Evolutionary conservation across 1,140 invertebrate genomes (phyloP), one percentile per base, ranked within the genome.

Genomic region (Drosophila albomicans): DNA sequence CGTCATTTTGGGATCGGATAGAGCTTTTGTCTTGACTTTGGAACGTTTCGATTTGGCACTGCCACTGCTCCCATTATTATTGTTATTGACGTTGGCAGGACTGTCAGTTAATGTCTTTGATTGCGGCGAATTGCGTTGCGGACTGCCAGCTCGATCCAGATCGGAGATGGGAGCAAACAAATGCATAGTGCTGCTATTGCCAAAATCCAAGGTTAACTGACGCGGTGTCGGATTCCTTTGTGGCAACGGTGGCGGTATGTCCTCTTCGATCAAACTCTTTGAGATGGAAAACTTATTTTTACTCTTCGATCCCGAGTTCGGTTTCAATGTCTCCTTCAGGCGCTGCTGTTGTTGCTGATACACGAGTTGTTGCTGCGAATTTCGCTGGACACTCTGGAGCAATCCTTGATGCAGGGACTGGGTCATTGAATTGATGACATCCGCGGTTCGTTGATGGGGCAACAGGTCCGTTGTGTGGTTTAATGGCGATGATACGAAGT

Each of bases 201-300:
- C 79, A 30, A 81, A 56, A 45, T 89, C 85, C 61, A 88, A 30
- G 3, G 73, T 38, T 15, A 84, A 16, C 78, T 90, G 75, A 20
- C 81, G 65, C 11, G 20, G 20, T 25, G 91, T 86, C 6, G 82
- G 80, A 75, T 93, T 94, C 15, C 93, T 69, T 7, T 93, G 93
- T 38, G 93, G 94, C 69, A 93, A 91, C 5, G 93, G 94, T 1
- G 94, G 94, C 1, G 94, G 94, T 2, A 93, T 85, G 61, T 93
- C 93, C 69, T 94, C 92, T 70, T 94, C 94, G 20, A 91, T 90
- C 8, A 91, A 56, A 64, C 85, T 91, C 58, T 84, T 81, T 7
- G 82, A 81, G 25, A 90, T 75, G 2, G 62, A 54, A 65, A 87
- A 91, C 51, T 91, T 82, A 30, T 78, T 89, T 45, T 86, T 86